These are phyloP conservation scores for Spodoptera exigua DNA, from an alignment of 2,888 invertebrate genomes.

Conservation along the genomic window DNA sequence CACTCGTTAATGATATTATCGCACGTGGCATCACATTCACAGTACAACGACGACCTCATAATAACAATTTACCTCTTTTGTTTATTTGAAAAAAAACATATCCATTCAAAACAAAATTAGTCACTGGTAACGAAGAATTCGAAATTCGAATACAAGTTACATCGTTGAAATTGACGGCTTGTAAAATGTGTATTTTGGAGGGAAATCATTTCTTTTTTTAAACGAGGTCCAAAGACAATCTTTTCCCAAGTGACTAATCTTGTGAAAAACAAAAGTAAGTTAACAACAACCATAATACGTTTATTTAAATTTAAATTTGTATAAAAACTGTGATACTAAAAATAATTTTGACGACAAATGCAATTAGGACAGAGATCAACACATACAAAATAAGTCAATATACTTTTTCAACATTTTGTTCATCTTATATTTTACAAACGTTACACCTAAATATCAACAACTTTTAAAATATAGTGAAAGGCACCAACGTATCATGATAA, in stretches of 20 bases:
- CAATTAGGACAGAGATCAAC: constrained; percentile 57
- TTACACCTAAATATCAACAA: constrained; percentile 44
- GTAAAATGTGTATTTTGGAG: no score
- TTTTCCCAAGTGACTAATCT: constrained; percentile 38
- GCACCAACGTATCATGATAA: constrained; percentile 62
- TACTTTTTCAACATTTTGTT: constrained; percentile 21
- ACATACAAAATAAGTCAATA: constrained; percentile 33
- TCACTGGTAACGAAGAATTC: constrained; percentile 24
- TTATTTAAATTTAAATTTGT: constrained; percentile 18
- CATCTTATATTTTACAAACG: constrained; percentile 12
- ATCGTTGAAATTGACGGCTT: no score
- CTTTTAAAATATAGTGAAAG: constrained; percentile 60
- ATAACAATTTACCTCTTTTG: constrained; percentile 35
- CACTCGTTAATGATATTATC: constrained; percentile 58
- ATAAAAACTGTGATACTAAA: constrained; percentile 25
- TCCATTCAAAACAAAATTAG: constrained; percentile 30
- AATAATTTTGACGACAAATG: constrained; percentile 50
- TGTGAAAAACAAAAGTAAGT: constrained; percentile 39
- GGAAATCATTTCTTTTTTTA: no score
- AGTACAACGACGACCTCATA: constrained; percentile 15
- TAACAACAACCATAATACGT: constrained; percentile 48
- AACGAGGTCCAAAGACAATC: neutral
- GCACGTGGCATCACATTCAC: constrained; percentile 23
- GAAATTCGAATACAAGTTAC: no score
- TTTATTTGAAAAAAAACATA: constrained; percentile 30